phyloP scores from a whole-genome alignment of 2,113 vertebrate species.

The Oryzias curvinotus region DNA sequence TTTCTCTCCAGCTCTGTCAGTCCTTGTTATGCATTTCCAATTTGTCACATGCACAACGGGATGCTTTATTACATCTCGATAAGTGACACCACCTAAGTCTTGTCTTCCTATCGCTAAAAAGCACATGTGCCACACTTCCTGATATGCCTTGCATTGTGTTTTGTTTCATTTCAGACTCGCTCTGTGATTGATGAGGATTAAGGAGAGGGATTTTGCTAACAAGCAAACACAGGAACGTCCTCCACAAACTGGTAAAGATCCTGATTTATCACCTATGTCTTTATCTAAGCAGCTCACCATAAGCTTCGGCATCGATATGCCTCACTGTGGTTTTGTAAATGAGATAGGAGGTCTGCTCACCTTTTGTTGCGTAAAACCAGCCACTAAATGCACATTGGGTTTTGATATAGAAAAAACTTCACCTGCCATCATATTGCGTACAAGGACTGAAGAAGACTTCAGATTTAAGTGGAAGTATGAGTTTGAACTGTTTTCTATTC shows the following conservation, averaged over 20 bases:
- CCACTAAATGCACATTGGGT: not conserved
- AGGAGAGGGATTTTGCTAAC: constrained; percentile 61
- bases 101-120: constrained; percentile 61
- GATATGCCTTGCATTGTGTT: constrained; percentile 51
- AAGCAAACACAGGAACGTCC: constrained; percentile 66
- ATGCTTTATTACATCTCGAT: constrained; percentile 60
- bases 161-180: constrained; percentile 65
- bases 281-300: constrained; percentile 13
- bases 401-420: constrained; percentile 24
- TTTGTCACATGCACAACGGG: constrained; percentile 60
- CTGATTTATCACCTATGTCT: constrained; percentile 54
- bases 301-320: constrained; percentile 8
- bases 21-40: constrained; percentile 52
- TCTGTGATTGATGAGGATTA: constrained; percentile 79
- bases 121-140: constrained; percentile 55
- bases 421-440: not conserved
- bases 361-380: constrained; percentile 17
- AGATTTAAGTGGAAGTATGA: not conserved
- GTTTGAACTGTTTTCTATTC: too few species aligned
- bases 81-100: constrained; percentile 59
- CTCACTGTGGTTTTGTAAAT: constrained; percentile 8
- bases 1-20: constrained; percentile 51
- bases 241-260: constrained; percentile 73
- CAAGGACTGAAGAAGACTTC: not conserved
- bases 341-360: constrained; percentile 14